Base-by-base conservation (phyloP, 37 sponge, comb jelly and placozoan genomes). In the Geodia barretti region DNA sequence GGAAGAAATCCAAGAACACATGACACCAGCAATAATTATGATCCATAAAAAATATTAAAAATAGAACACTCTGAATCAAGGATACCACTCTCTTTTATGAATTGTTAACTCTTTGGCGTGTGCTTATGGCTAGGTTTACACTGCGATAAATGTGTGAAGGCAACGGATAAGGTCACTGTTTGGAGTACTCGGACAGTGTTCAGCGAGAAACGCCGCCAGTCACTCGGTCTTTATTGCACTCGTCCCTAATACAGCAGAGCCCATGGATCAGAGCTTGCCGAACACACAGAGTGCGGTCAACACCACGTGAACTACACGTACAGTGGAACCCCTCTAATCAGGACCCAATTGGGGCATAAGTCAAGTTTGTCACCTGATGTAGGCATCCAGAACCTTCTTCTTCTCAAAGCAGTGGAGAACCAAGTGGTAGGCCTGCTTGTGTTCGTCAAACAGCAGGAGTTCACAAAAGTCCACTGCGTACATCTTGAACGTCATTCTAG, bases 401-500 rank as follows among this genome's bases (percentile, higher is more conserved):
- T 87, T 70, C 47, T 91, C 90, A 83, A 98, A 98, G 85, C 83
- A 62, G 11, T 79, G 71, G 60, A 89, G 83, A 86, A 96, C 84
- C 39, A 98, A 26, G 86, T 96, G 95, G 86, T 92, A 96, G 32
- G 95, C 84, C 38, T 90, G 88, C 67, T 94, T 85, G 73, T 87
- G 85, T 25, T 98, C 99, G 60, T 96, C 97, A 88, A 94, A 96
- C 76, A 96, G 73, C n/a, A 96, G 79, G 65, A 88, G 64, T 54
- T 83, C 84, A 81, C 91, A 86, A 58, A 95, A 83, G 60, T 90
- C 95, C 64, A 88, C 80, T 5, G 88, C 88, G 76, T 90, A 95
- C 95, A 95, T 78, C 78, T 78, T 81, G 63, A 89, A 88, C 3
- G 93, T 86, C 81, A 95, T 79, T 34, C 95, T 94, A 40, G 25